Evolutionary conservation across 2,888 invertebrate genomes (phyloP), one percentile per base, ranked within the genome.

Genomic region (Criorhina ranunculi): DNA sequence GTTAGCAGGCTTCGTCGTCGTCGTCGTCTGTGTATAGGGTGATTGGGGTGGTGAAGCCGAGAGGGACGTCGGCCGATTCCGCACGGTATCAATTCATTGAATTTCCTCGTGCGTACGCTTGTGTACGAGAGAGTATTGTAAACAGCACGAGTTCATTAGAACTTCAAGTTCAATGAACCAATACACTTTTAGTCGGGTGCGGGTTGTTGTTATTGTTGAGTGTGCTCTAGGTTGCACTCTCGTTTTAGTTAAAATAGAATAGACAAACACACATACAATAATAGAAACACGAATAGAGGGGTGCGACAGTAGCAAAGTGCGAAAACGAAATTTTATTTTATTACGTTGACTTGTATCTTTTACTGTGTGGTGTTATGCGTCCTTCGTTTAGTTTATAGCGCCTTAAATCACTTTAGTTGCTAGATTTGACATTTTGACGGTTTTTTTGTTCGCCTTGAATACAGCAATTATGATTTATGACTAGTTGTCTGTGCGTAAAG

Each of bases 81-180:
- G 73, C n/a, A n/a, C 73, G 69, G 83, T 79, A 85, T 85, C 83
- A 79, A 85, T 85, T 85, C 83, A 73, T 79, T 85, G 79, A 85
- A 85, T 85, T 85, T 85, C 79, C 79, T 79, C 83, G 79, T 85
- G 83, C 83, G 83, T 85, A 35, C 79, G 69, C 49, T 67, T 78
- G 72, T 78, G 60, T 72, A n/a, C n/a, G n/a, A n/a, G n/a, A n/a
- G n/a, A n/a, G n/a, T n/a, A 44, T 42, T 82, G 69, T 66, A 64
- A 64, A 59, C 59, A 85, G 64, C 79, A 69, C 64, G 75, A 85
- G 79, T 79, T 85, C 83, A 85, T 79, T 49, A 79, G 79, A 85
- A 85, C 83, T 73, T 85, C 69, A 69, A 75, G 83, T 85, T 85
- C 83, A 85, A 85, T 79, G 83, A 85, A 85, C 83, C 73, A 79